These are phyloP conservation scores for Neofelis nebulosa DNA, from an alignment of 2,113 vertebrate species.

Conservation along the genomic window DNA sequence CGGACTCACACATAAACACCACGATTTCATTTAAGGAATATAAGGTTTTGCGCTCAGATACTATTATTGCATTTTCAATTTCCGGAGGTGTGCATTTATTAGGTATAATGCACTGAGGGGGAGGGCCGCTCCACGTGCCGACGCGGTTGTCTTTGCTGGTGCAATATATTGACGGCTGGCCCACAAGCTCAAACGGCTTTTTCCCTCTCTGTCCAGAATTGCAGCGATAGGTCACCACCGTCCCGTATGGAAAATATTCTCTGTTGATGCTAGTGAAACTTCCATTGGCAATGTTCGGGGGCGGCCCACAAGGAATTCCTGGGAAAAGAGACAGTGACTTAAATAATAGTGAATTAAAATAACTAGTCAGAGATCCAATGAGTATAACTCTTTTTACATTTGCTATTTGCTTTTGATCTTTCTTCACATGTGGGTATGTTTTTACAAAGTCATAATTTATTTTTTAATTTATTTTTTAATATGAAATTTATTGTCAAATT, in stretches of 20 bases:
- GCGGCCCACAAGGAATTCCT: conserved; percentile 78
- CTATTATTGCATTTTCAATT: conserved; percentile 59
- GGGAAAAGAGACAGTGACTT: not conserved
- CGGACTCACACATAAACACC: conserved; percentile 73
- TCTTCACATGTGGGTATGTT: not conserved
- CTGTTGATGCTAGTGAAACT: not conserved
- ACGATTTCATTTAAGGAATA: conserved; percentile 64
- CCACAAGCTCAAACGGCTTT: conserved; percentile 50
- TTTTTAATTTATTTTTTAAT: too few relatives aligned
- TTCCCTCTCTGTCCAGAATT: accelerated
- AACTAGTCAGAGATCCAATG: not conserved
- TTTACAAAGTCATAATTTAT: not conserved
- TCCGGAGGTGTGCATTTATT: conserved; percentile 55
- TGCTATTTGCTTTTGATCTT: not conserved
- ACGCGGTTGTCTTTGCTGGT: conserved; percentile 53
- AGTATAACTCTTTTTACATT: not conserved
- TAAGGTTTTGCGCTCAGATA: conserved; percentile 38
- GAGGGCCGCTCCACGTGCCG: conserved; percentile 79
- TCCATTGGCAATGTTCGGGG: conserved; percentile 36
- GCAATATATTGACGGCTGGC: conserved; percentile 76
- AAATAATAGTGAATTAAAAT: not conserved
- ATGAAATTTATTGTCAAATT: too few relatives aligned
- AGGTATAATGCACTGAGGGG: conserved; percentile 47
- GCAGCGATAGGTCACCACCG: not conserved
- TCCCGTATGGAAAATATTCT: conserved; percentile 53